Base-by-base conservation (phyloP, 2,888 invertebrate species). In the Neoscelio sp. region DNA sequence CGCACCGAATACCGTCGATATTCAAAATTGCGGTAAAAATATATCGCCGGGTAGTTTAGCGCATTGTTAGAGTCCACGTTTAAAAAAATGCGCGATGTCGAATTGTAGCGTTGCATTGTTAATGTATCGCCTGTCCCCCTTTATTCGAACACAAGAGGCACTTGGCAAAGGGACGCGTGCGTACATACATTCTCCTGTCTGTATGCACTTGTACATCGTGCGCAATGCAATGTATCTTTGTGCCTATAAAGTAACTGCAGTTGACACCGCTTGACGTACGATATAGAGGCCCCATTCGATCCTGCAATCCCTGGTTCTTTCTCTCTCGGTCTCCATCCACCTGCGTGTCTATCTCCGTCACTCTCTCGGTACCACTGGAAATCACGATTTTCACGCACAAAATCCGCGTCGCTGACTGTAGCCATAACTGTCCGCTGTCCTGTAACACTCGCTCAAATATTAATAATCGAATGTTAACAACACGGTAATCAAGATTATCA, bases 191-290 rank as follows among this genome's bases (percentile, higher is more conserved):
- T 76, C 67, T 35, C 56, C 71, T 67, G 79, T 71, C 79, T 56
- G 79, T 71, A 73, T 76, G 76, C 75, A 76, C 79, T 80, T 80
- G 79, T 80, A 79, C 79, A 80, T 35, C 60, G 71, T 30, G 75
- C 71, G 52, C 75, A 71, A 73, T 67, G 75, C 75, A 76, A 75
- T 80, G 79, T 79, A 79, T 79, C 79, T 79, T 79, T 79, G 78
- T 75, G 78, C 74, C 74, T 79, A 71, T 79, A 75, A 75, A 79
- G 79, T 79, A 79, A 79, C 79, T 75, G 79, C 79, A 79, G 79
- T 79, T 75, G 79, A 75, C 79, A 75, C 75, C 54, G 75, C 70
- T 75, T 75, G 79, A 79, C 79, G 71, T 70, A 79, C 70, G 79
- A 58, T 75, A 75, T 42, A 52, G 65, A 73, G 54, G 44, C 42